Evolutionary conservation across 2,888 invertebrate genomes (phyloP).

Genomic region (Ditula angustiorana): DNA sequence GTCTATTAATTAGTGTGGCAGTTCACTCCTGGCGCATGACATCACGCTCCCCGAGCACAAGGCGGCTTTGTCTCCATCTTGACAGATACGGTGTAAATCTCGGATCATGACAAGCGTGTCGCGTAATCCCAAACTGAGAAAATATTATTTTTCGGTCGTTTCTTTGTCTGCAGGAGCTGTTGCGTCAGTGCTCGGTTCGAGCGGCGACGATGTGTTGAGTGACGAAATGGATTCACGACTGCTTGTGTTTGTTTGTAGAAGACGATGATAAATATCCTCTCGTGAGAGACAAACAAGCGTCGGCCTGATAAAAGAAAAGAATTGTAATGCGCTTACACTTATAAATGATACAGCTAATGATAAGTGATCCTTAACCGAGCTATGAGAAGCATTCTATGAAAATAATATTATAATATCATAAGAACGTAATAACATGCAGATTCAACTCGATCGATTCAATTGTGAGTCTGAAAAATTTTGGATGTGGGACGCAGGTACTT

Average conservation of each 20-base stretch:
- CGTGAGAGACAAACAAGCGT: constrained; percentile 58
- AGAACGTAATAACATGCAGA: no score
- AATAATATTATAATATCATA: no score
- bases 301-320: constrained; percentile 59
- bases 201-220: constrained; percentile 67
- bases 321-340: constrained; percentile 55
- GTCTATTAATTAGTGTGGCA: constrained; percentile 72
- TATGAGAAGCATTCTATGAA: constrained; percentile 18
- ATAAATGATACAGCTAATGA: constrained; percentile 56
- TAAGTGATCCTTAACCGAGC: constrained; percentile 49
- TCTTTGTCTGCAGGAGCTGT: constrained; percentile 57
- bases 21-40: constrained; percentile 65
- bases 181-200: constrained; percentile 49
- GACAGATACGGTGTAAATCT: constrained; percentile 80
- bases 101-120: constrained; percentile 70
- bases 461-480: background rate
- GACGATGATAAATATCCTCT: constrained; percentile 67
- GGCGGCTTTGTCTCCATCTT: constrained; percentile 74
- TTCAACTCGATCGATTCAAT: background rate
- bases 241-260: constrained; percentile 73
- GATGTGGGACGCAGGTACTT: constrained; percentile 3
- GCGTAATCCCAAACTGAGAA: constrained; percentile 66
- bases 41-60: constrained; percentile 74
- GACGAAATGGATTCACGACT: constrained; percentile 74
- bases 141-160: constrained; percentile 71